Evolutionary conservation across 2,797 vertebrate species (phyloP), one percentile per base, ranked within the genome.

Genomic region (Tragopan temminckii): DNA sequence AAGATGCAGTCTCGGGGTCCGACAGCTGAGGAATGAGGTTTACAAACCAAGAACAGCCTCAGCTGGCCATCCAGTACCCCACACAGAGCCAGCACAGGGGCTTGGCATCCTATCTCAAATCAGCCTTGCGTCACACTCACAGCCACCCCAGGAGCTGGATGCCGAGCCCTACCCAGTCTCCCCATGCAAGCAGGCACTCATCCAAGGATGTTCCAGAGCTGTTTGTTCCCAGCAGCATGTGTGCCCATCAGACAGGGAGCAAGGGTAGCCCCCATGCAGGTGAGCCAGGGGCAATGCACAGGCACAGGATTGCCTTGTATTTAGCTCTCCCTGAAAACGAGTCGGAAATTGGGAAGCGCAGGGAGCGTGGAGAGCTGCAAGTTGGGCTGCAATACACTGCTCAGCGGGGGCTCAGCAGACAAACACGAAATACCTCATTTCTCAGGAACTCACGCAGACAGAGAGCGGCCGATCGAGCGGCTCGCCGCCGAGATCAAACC

Each of bases 401-500:
- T 97, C 90, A 67, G 93, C 23, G 4, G 15, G 93, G 95, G 80
- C 89, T 97, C 94, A 95, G 95, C 85, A 89, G 92, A 94, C 94
- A 97, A 93, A 97, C 96, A 95, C 78, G 93, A 96, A 97, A 96
- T 96, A 97, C 83, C 95, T 97, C 94, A 97, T 95, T 97, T 89
- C 92, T 97, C 82, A 97, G 97, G 97, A 97, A 96, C 96, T 97
- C 86, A 17, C 43, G 21, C 87, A 95, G 93, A 93, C 96, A 80
- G 83, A 94, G 85, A 70, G 42, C 33, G 75, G 79, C 94, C 31
- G 5, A 67, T 53, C 20, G 5, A 67, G 59, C 57, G 77, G 76
- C 64, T 86, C 12, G 8, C 76, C 78, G 46, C 46, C 6, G 29
- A 96, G 91, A 94, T 95, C 95, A 96, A 95, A 95, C 77, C 85